A percentile compares a stretch with the other conserved stretches of the same genome.
Evolutionary conservation across 2,113 vertebrate species (phyloP).

Genomic region (Chaetodon auriga): DNA sequence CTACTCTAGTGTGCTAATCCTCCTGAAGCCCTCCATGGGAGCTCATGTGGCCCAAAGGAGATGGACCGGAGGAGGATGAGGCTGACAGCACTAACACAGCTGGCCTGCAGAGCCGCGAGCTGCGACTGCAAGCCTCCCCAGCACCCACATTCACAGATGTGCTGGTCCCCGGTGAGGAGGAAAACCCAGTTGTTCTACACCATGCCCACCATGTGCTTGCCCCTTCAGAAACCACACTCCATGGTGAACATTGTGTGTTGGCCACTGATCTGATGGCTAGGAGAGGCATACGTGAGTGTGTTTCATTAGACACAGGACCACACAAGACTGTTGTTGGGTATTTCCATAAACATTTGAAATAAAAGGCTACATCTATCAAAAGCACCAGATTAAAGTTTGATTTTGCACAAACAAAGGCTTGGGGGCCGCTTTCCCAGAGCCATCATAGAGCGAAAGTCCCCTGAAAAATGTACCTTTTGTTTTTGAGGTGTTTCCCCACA

Average conservation of each 20-base stretch:
- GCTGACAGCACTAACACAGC: slow-evolving; percentile 84
- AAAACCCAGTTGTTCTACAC: slow-evolving; percentile 29
- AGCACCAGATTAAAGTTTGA: slow-evolving; percentile 74
- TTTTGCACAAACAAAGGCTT: slow-evolving; percentile 77
- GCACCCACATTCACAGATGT: slow-evolving; percentile 47
- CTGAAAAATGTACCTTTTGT: slow-evolving; percentile 62
- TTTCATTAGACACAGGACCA: slow-evolving; percentile 81
- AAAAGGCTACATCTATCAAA: slow-evolving; percentile 76
- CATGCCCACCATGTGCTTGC: slow-evolving; percentile 23
- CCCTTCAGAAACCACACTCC: slow-evolving; percentile 48
- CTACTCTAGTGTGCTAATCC: slow-evolving; percentile 74
- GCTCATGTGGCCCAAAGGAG: slow-evolving; percentile 69
- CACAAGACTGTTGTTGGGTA: slow-evolving; percentile 79
- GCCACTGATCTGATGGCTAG: slow-evolving; percentile 64
- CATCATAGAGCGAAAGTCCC: slow-evolving; percentile 36
- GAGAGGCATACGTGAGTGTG: slow-evolving; percentile 51
- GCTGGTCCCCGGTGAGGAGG: slow-evolving; percentile 27
- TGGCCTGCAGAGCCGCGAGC: slow-evolving; percentile 50
- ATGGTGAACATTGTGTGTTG: slow-evolving; percentile 41
- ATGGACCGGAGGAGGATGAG: slow-evolving; percentile 73
- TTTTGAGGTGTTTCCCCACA: slow-evolving; percentile 50
- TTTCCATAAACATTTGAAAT: slow-evolving; percentile 80
- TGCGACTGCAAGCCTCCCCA: slow-evolving; percentile 25
- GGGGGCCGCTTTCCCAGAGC: slow-evolving; percentile 51
- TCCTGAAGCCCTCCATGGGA: slow-evolving; percentile 62